Evolutionary conservation across 2,113 vertebrate species (phyloP).

Genomic region (Oncorhynchus tshawytscha): DNA sequence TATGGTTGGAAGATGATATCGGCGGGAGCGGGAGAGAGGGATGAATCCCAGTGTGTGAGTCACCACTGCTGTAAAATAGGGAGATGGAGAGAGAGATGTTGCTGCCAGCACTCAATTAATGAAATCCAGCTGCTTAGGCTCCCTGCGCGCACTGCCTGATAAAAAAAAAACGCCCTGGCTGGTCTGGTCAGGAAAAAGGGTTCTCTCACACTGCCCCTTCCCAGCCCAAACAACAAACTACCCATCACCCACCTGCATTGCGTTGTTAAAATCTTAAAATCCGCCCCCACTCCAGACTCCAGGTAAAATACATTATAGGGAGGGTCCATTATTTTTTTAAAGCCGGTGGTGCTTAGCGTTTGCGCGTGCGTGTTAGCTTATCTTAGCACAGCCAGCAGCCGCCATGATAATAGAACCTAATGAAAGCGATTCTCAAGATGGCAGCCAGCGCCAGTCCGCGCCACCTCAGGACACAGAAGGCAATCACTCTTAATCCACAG

Average conservation of each 20-base stretch:
- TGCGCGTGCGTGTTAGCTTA: slow-evolving; percentile 16
- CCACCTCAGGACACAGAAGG: slow-evolving; percentile 73
- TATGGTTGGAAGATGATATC: slow-evolving; percentile 75
- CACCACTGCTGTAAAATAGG: slow-evolving; percentile 62
- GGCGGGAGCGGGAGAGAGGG: slow-evolving; percentile 47
- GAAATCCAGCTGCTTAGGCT: slow-evolving; percentile 76
- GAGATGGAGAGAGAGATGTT: slow-evolving; percentile 55
- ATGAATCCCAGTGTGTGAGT: slow-evolving; percentile 71
- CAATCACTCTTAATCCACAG: slow-evolving; percentile 74
- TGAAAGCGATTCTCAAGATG: slow-evolving; percentile 51
- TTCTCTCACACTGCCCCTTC: slow-evolving; percentile 59
- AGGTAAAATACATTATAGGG: not conserved
- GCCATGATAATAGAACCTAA: slow-evolving; percentile 66
- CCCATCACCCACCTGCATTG: slow-evolving; percentile 61
- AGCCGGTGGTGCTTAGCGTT: slow-evolving; percentile 55
- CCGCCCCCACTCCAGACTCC: no score
- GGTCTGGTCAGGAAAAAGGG: slow-evolving; percentile 56
- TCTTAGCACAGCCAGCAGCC: no score
- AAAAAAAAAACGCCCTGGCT: slow-evolving; percentile 36
- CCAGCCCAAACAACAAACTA: slow-evolving; percentile 25
- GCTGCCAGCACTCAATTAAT: slow-evolving; percentile 71
- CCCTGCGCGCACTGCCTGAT: slow-evolving; percentile 58
- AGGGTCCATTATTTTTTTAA: slow-evolving; percentile 66
- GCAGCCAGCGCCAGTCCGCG: slow-evolving; percentile 50
- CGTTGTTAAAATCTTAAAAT: slow-evolving; percentile 64